Evolutionary conservation across 30 jellyfish, hydroid and myxozoan species (phyloP).

Genomic region (Clytia hemisphaerica): DNA sequence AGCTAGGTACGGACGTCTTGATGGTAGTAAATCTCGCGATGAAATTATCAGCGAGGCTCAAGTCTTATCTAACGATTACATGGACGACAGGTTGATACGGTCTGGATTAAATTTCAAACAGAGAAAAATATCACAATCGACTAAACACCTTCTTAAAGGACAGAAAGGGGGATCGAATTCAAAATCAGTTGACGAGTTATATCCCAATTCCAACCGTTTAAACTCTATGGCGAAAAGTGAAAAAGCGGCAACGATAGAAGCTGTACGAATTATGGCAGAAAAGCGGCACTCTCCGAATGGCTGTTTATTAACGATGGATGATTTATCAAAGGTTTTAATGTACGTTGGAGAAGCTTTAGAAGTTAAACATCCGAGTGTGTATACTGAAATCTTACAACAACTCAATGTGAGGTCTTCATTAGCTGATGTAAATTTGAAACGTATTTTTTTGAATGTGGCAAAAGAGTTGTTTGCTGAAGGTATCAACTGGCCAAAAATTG

Average conservation of each 20-base stretch:
- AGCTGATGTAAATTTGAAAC: constrained; percentile 49
- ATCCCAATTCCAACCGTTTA: not conserved
- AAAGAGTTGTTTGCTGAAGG: constrained; percentile 64
- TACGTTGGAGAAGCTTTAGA: constrained; percentile 82
- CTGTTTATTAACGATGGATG: constrained; percentile 15
- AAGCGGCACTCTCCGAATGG: constrained; percentile 6
- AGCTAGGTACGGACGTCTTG: too few species aligned
- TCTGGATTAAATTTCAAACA: constrained; percentile 79
- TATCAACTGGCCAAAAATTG: constrained; percentile 85
- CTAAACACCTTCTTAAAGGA: too few species aligned
- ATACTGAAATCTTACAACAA: constrained; percentile 65
- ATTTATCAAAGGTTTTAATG: constrained; percentile 44
- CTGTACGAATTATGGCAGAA: not conserved
- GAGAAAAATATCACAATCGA: constrained; percentile 35
- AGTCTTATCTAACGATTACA: constrained; percentile 60
- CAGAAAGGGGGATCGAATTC: too few species aligned
- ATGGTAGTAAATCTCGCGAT: not conserved
- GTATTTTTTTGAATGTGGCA: constrained; percentile 55
- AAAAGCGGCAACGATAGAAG: not conserved
- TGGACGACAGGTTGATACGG: constrained; percentile 80
- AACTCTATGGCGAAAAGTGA: not conserved
- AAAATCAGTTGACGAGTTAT: not conserved
- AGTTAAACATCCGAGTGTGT: constrained; percentile 48
- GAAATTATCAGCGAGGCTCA: constrained; percentile 35
- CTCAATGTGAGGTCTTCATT: constrained; percentile 44